These are phyloP conservation scores for Trichopria drosophilae DNA, from an alignment of 2,888 invertebrate genomes.

Conservation along the genomic window DNA sequence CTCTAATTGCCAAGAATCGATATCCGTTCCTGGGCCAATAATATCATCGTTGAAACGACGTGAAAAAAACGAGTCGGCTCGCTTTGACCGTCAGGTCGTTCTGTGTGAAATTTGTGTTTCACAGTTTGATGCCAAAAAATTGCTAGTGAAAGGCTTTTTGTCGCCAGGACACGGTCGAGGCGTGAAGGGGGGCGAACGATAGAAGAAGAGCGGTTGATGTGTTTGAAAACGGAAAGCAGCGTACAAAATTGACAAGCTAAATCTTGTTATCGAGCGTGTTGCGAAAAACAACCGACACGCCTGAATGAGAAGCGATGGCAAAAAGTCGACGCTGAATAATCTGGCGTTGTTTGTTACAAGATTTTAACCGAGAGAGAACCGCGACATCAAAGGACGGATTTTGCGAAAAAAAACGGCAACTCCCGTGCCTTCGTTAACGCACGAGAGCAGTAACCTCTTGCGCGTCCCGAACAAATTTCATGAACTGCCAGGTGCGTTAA, in stretches of 20 bases:
- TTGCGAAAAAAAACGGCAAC: background rate
- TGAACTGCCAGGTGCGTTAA: constrained; percentile 25
- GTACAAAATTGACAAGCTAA: constrained; percentile 26
- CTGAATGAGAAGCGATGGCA: background rate
- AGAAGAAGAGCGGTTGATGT: background rate
- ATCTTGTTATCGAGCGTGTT: constrained; percentile 29
- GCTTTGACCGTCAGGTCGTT: constrained; percentile 36
- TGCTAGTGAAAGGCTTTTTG: too few species aligned
- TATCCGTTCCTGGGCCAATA: constrained; percentile 21
- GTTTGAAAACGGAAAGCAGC: constrained; percentile 20
- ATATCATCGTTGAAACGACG: constrained; percentile 34
- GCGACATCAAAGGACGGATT: constrained; percentile 7
- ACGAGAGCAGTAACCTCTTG: background rate
- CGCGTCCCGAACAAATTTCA: background rate
- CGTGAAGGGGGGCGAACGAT: too few species aligned
- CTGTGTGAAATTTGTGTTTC: constrained; percentile 35
- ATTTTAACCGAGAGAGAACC: constrained; percentile 22
- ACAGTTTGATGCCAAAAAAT: constrained; percentile 34
- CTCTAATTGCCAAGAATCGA: constrained; percentile 30
- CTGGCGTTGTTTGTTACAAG: constrained; percentile 18
- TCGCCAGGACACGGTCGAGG: too few species aligned
- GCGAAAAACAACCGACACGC: background rate
- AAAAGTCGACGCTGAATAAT: constrained; percentile 19
- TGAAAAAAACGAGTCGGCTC: constrained; percentile 38
- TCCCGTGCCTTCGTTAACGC: constrained; percentile 12